Evolutionary conservation across 2,888 invertebrate species (phyloP).

Genomic region (Odontomyia ornata): DNA sequence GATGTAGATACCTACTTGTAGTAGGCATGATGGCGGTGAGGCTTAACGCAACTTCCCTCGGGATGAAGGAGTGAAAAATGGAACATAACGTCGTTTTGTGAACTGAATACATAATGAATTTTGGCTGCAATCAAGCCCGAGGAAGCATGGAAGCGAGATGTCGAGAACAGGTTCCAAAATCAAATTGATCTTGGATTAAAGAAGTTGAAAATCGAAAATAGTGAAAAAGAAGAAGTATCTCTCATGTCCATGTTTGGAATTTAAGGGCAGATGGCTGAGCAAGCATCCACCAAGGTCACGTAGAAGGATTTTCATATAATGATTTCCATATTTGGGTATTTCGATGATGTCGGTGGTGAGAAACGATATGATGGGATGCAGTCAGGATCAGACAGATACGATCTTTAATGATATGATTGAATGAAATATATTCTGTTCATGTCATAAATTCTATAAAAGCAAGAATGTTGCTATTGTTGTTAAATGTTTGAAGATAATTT

Average conservation of each 20-base stretch:
- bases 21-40: too few species aligned
- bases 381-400: too few species aligned
- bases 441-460: too few species aligned
- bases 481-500: too few species aligned
- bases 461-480: too few species aligned
- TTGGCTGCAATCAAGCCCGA: neutral
- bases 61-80: slow-evolving; percentile 36
- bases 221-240: neutral
- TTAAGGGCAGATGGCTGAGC: slow-evolving; percentile 2
- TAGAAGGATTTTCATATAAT: slow-evolving; percentile 2
- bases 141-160: too few species aligned
- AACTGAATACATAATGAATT: slow-evolving; percentile 34
- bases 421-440: too few species aligned
- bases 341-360: neutral
- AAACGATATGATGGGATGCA: too few species aligned
- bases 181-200: neutral
- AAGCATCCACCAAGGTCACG: slow-evolving; percentile 13
- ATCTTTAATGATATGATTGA: too few species aligned
- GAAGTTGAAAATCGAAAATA: neutral
- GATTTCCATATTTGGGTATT: slow-evolving; percentile 18
- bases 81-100: slow-evolving; percentile 21
- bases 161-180: slow-evolving; percentile 17
- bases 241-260: slow-evolving; percentile 18
- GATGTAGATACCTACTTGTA: neutral
- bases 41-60: slow-evolving; percentile 7